A percentile compares a stretch with the other conserved stretches of the same genome.
Conservation (phyloP, 2,888 invertebrate species). For the Chydorus sphaericus region DNA sequence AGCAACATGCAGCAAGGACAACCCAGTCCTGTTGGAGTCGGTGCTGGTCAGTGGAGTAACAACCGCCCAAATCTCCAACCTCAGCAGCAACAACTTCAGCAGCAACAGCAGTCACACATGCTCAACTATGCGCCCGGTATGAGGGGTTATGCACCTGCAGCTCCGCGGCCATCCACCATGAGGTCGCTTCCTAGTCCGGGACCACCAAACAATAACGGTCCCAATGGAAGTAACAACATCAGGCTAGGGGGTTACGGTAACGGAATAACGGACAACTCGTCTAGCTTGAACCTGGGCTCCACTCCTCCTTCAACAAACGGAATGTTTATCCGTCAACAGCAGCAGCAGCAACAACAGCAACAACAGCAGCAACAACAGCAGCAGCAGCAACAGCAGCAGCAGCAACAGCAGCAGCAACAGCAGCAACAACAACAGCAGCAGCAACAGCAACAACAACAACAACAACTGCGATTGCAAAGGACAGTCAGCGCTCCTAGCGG, state of each 20-base stretch:
- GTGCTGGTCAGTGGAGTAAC: constrained; percentile 5
- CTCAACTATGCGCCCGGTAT: constrained; percentile 7
- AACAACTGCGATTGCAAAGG: constrained; percentile 42
- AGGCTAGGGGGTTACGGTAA: constrained; percentile 35
- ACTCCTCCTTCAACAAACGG: constrained; percentile 10
- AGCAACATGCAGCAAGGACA: constrained; percentile 9
- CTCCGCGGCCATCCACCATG: constrained; percentile 18
- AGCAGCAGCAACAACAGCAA: constrained; percentile 12
- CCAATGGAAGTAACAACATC: not conserved
- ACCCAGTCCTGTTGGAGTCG: constrained; percentile 10
- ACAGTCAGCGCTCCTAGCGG: constrained; percentile 34
- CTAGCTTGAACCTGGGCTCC: constrained; percentile 20
- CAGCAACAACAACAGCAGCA: constrained; percentile 19
- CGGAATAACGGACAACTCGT: constrained; percentile 21
- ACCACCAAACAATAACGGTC: constrained; percentile 27
- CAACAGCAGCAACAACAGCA: constrained; percentile 15
- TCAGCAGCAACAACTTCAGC: constrained; percentile 19
- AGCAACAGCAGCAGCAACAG: constrained; percentile 21
- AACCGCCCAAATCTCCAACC: constrained; percentile 11
- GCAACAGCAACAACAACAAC: constrained; percentile 29
- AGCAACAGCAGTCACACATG: constrained; percentile 19
- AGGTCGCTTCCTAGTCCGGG: constrained; percentile 38
- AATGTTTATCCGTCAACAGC: not conserved
- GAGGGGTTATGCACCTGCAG: not conserved
- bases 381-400: constrained; percentile 17